phyloP scores from a whole-genome alignment of 1,140 invertebrate species.

The Diploscapter pachys region DNA sequence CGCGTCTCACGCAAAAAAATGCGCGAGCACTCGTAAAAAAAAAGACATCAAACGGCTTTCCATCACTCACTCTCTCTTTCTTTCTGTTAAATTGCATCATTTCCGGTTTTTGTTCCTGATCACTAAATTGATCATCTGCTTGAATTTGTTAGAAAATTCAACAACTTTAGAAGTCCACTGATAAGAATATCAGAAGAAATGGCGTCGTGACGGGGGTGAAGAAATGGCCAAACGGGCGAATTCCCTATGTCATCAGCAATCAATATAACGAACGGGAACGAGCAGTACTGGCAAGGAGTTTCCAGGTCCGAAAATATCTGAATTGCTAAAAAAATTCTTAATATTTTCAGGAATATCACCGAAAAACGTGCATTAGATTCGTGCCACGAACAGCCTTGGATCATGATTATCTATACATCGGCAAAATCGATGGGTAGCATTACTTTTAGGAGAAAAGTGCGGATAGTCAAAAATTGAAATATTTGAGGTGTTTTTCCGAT shows the following conservation, averaged over 20 bases:
- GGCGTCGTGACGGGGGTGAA: slow-evolving; percentile 49
- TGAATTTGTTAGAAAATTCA: not conserved
- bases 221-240: slow-evolving; percentile 56
- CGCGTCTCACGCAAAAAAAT: too few species aligned
- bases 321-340: slow-evolving; percentile 9
- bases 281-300: slow-evolving; percentile 54
- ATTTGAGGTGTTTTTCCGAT: slow-evolving; percentile 56
- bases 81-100: slow-evolving; percentile 10
- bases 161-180: not conserved
- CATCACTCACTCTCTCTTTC: too few species aligned
- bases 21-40: too few species aligned
- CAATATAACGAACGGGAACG: slow-evolving; percentile 56
- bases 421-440: slow-evolving; percentile 56
- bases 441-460: not conserved
- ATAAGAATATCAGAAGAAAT: slow-evolving; percentile 34
- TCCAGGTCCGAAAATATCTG: slow-evolving; percentile 36
- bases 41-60: too few species aligned
- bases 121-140: not conserved
- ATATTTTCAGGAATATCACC: slow-evolving; percentile 63
- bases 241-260: slow-evolving; percentile 54
- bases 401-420: slow-evolving; percentile 64
- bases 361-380: slow-evolving; percentile 68
- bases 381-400: slow-evolving; percentile 62
- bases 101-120: slow-evolving; percentile 27
- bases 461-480: not conserved